Evolutionary conservation across 1,140 invertebrate species (phyloP).

Genomic region (Myzus persicae): DNA sequence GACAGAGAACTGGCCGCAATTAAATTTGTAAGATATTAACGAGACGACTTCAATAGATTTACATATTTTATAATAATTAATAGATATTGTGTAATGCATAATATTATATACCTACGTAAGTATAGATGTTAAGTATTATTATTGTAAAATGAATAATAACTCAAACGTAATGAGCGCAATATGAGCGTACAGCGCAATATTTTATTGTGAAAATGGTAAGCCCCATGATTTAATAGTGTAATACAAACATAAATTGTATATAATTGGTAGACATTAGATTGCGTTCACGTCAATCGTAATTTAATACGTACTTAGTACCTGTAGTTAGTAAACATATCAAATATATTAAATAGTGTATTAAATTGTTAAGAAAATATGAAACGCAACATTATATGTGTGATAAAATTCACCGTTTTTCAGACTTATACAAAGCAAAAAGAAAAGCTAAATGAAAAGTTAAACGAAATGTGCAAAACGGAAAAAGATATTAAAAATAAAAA

Average conservation of each 20-base stretch:
- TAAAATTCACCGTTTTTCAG: neutral
- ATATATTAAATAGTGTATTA: neutral
- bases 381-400: neutral
- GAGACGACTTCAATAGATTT: neutral
- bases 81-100: neutral
- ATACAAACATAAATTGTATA: neutral
- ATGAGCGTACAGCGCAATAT: neutral
- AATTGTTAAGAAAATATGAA: neutral
- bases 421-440: conserved; percentile 33
- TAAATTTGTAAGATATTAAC: neutral
- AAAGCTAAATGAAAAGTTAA: neutral
- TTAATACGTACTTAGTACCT: neutral
- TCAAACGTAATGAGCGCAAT: neutral
- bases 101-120: neutral
- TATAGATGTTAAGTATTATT: neutral
- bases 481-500: neutral
- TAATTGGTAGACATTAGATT: neutral
- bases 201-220: neutral
- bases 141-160: neutral
- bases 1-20: conserved; percentile 29
- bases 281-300: neutral
- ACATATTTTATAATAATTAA: neutral
- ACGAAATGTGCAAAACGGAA: neutral
- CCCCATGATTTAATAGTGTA: neutral
- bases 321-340: neutral